Percentiles rank a stretch among this genome's conserved stretches.
phyloP scores from a whole-genome alignment of 2,888 invertebrate genomes.

The Lochmaea crataegi region DNA sequence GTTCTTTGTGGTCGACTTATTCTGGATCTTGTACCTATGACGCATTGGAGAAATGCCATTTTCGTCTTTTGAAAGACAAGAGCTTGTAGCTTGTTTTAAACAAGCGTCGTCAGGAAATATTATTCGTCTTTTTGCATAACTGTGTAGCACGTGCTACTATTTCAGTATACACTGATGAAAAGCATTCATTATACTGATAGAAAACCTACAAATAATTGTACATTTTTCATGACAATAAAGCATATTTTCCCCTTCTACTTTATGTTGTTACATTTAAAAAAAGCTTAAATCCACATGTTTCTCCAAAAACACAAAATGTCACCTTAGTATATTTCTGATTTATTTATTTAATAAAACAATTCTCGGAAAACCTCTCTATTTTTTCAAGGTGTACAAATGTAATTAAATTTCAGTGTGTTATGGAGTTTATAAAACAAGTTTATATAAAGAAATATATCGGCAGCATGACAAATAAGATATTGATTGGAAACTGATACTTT shows the following conservation, averaged over 20 bases:
- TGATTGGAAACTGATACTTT: too few relatives aligned
- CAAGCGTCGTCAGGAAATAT: background rate
- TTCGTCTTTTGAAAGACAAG: background rate
- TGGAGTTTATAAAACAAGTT: background rate
- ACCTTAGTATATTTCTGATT: background rate
- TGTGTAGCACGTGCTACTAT: background rate
- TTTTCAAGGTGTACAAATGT: background rate
- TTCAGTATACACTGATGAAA: background rate
- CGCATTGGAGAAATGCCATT: constrained; percentile 4
- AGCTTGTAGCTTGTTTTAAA: background rate
- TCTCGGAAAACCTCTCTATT: background rate
- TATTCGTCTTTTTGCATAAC: background rate
- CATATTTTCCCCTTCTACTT: too few relatives aligned
- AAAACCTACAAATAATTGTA: too few relatives aligned
- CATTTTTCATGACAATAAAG: too few relatives aligned
- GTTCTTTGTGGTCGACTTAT: constrained; percentile 17
- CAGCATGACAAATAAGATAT: background rate
- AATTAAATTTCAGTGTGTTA: background rate
- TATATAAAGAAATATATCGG: background rate
- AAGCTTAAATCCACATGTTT: too few relatives aligned
- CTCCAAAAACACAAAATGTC: too few relatives aligned
- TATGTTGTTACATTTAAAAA: too few relatives aligned
- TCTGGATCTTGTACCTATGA: background rate
- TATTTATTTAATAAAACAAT: background rate
- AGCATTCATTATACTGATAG: background rate